Percentiles rank a stretch among this genome's conserved stretches.
Evolutionary conservation across 2,113 vertebrate species (phyloP).

Genomic region (Paradoxurus hermaphroditus): DNA sequence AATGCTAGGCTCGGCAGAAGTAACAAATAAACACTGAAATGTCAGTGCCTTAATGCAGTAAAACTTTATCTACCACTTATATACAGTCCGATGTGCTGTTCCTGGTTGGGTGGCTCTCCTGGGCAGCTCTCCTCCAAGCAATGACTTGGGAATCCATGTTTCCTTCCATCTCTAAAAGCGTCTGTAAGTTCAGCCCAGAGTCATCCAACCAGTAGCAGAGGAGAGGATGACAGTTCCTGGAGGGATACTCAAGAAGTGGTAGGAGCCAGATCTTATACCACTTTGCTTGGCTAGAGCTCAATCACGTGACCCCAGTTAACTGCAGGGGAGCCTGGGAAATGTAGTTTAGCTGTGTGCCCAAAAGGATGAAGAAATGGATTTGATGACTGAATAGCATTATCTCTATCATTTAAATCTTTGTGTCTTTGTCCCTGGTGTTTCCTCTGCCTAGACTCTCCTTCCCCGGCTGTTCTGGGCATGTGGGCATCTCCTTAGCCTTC

Average conservation of each 20-base stretch:
- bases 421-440: neutral
- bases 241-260: neutral
- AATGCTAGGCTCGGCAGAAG: neutral
- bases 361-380: neutral
- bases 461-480: neutral
- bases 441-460: neutral
- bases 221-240: neutral
- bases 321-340: neutral
- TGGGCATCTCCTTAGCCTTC: neutral
- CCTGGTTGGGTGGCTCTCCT: neutral
- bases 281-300: neutral
- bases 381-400: neutral
- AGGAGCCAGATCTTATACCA: neutral
- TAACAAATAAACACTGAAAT: neutral
- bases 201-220: neutral
- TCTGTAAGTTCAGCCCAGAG: neutral
- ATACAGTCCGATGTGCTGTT: neutral
- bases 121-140: neutral
- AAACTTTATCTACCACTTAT: neutral
- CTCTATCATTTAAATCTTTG: neutral
- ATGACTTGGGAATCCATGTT: neutral
- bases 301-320: neutral
- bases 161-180: neutral
- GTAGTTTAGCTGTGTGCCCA: neutral
- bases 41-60: neutral